Evolutionary conservation across 2,888 invertebrate genomes (phyloP).

Genomic region (Limnephilus auricula): DNA sequence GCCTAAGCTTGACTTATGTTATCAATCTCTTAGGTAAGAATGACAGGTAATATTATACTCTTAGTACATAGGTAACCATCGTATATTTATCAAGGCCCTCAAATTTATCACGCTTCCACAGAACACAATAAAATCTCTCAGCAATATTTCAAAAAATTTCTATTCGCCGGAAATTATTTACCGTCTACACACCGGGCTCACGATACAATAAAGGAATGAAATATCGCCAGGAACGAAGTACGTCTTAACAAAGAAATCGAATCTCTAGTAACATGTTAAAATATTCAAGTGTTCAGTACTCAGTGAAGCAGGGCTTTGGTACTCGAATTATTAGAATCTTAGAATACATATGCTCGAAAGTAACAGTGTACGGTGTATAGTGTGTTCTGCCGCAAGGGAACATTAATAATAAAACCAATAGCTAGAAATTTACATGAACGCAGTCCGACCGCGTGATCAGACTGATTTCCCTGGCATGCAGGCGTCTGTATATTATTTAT

Average conservation of each 20-base stretch:
- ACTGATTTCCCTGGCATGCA: conserved; percentile 32
- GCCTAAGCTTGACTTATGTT: not conserved
- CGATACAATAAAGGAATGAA: conserved; percentile 30
- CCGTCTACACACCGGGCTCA: conserved; percentile 20
- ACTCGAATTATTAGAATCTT: not conserved
- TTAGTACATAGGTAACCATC: not conserved
- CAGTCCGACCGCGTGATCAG: conserved; percentile 22
- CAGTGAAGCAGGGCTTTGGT: conserved; percentile 25
- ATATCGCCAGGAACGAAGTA: conserved; percentile 21
- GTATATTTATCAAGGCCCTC: not conserved
- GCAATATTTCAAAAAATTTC: conserved; percentile 39
- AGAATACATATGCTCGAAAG: not conserved
- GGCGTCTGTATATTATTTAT: conserved; percentile 46
- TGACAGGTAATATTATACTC: not conserved
- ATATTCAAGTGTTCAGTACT: conserved; percentile 25
- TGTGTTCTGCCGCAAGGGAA: conserved; percentile 29
- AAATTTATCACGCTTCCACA: not conserved
- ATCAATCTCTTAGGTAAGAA: not conserved
- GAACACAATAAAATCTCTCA: conserved; percentile 18
- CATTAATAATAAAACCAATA: conserved; percentile 50
- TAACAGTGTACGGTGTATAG: not conserved
- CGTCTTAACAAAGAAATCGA: conserved; percentile 49
- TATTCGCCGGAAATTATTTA: conserved; percentile 41
- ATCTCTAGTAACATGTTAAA: conserved; percentile 27
- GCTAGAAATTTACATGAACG: conserved; percentile 47